Evolutionary conservation across 2,888 invertebrate species (phyloP), one percentile per base, ranked within the genome.

Genomic region (Isotomurus palustris): DNA sequence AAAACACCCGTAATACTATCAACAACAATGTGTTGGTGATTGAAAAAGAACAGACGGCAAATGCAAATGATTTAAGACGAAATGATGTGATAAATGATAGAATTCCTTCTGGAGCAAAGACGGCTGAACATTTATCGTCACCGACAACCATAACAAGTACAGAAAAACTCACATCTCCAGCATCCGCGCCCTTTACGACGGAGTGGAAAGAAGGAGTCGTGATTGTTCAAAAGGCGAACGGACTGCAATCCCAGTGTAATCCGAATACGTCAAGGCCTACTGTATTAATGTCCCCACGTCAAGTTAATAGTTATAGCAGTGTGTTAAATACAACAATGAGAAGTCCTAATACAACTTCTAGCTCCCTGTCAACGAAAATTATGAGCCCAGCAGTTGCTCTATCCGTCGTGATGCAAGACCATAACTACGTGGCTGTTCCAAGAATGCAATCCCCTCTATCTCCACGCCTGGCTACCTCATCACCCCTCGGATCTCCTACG

Each of bases 261-360:
- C 62, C 59, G 49, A 62, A 59, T 29, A 53, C 54, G 2, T 49
- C 56, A 25, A 56, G 62, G n/a, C 56, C 62, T 17, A 59, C 62
- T 10, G 62, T 62, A 14, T 28, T 62, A 6, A 59, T 62, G 59
- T 36, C 49, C 12, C 56, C 53, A 1, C 25, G 58, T 12, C 55
- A 35, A 21, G 58, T 47, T 24, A 21, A 14, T 35, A 4, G 10
- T 5, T n/a, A 4, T 10, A 14, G 19, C 22, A 21, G 3, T 29
- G 17, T 10, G n/a, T n/a, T n/a, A n/a, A n/a, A n/a, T n/a, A n/a
- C n/a, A n/a, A n/a, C n/a, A n/a, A n/a, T n/a, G n/a, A n/a, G n/a
- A n/a, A n/a, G n/a, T n/a, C n/a, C n/a, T n/a, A n/a, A n/a, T n/a
- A n/a, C n/a, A n/a, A n/a, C 6, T 5, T 6, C 8, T n/a, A 5